phyloP scores from a whole-genome alignment of 92 coral and sea anemone genomes.

The Palythoa caribaeorum region DNA sequence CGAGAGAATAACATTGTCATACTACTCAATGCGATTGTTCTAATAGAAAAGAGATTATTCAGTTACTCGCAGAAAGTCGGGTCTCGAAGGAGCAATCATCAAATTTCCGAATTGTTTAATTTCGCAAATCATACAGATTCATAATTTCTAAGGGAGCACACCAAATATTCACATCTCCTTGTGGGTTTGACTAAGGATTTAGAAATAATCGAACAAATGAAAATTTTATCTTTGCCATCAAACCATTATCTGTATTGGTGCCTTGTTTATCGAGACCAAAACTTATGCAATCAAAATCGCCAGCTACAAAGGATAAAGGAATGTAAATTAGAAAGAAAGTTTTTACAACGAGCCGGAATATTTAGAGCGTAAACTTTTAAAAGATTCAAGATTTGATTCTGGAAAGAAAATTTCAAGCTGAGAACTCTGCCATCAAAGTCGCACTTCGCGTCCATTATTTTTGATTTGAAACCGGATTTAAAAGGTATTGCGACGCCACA shows the following conservation, averaged over 20 bases:
- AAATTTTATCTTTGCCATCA: no score
- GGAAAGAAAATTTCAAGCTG: neutral
- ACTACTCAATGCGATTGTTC: no score
- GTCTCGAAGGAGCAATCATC: no score
- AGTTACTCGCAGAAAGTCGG: no score
- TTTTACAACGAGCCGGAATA: neutral
- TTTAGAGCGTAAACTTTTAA: neutral
- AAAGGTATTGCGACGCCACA: constrained; percentile 15
- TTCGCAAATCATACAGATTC: no score
- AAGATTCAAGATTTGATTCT: neutral
- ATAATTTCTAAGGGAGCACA: no score
- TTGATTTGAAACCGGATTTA: neutral
- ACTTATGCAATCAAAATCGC: constrained; percentile 40
- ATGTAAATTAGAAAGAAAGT: neutral
- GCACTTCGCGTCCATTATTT: neutral
- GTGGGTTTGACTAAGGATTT: no score
- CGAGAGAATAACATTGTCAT: no score
- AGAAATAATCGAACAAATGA: no score
- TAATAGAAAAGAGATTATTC: no score
- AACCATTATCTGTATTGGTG: neutral
- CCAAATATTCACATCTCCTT: no score
- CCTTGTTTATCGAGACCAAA: constrained; percentile 16
- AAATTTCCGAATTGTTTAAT: no score
- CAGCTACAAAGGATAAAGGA: neutral
- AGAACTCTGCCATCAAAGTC: neutral